Conservation (phyloP, 2,888 invertebrate genomes). For the Lysandra coridon region DNA sequence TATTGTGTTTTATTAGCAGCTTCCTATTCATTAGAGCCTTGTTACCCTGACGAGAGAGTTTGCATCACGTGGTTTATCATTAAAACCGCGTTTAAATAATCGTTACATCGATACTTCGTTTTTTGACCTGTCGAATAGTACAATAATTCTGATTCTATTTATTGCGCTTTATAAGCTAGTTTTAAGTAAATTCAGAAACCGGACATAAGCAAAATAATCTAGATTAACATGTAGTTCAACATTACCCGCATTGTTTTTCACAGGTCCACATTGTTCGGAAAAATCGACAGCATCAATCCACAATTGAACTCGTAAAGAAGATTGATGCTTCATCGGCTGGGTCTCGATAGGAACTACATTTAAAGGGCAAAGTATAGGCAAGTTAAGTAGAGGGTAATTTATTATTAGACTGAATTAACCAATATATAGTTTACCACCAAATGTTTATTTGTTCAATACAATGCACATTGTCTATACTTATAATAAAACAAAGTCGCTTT, state of each 20-base stretch:
- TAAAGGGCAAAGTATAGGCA: constrained; percentile 13
- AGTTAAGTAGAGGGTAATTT: background rate
- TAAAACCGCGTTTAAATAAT: too few relatives aligned
- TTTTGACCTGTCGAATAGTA: too few relatives aligned
- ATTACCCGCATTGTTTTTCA: background rate
- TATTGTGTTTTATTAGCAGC: background rate
- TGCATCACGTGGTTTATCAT: too few relatives aligned
- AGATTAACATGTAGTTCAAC: background rate
- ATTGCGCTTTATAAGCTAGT: too few relatives aligned
- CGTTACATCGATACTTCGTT: too few relatives aligned
- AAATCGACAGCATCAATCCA: background rate
- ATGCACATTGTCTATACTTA: too few relatives aligned
- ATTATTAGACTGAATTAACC: background rate
- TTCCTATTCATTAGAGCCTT: background rate
- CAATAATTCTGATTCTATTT: too few relatives aligned
- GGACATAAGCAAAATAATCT: background rate
- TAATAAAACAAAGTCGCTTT: too few relatives aligned
- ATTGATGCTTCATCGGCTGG: background rate
- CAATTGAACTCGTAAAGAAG: background rate
- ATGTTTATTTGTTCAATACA: background rate
- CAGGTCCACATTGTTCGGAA: constrained; percentile 6
- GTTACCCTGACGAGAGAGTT: background rate
- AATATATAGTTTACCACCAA: background rate
- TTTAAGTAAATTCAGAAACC: background rate
- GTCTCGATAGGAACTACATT: background rate